A percentile compares a stretch with the other conserved stretches of the same genome.
Conservation (phyloP, 2,888 invertebrate genomes). For the Calameuta pallipes region DNA sequence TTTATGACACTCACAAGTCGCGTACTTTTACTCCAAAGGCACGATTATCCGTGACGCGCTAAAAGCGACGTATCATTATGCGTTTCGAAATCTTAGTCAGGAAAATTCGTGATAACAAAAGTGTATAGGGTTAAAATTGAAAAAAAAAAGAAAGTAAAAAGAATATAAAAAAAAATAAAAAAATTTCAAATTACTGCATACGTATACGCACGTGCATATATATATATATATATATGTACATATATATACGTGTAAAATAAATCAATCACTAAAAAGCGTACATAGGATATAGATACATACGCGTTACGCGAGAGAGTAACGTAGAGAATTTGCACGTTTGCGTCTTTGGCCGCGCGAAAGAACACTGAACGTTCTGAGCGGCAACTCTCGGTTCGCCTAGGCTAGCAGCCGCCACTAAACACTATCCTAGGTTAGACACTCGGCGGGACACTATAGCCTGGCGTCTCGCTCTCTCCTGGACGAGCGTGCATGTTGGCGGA, state of each 20-base stretch:
- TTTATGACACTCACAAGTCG: background rate
- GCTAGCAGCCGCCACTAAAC: conserved; percentile 61
- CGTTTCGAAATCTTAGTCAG: background rate
- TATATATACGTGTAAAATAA: background rate
- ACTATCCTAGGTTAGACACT: conserved; percentile 62
- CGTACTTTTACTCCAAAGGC: background rate
- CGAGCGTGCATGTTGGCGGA: conserved; percentile 17
- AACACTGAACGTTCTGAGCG: conserved; percentile 59
- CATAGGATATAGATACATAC: background rate
- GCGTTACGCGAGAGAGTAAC: background rate
- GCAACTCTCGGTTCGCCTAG: conserved; percentile 59
- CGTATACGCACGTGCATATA: too few species aligned
- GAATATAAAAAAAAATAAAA: background rate
- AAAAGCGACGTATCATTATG: background rate
- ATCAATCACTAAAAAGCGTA: background rate
- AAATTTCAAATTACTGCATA: background rate
- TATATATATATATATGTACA: background rate
- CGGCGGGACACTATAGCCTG: conserved; percentile 38
- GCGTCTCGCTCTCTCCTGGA: conserved; percentile 41
- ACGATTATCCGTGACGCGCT: background rate
- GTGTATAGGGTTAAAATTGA: background rate
- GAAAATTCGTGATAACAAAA: background rate
- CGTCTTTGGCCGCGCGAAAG: conserved; percentile 42
- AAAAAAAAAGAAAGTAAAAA: background rate
- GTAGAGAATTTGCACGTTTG: conserved; percentile 4